Evolutionary conservation across 2,113 vertebrate species (phyloP), one percentile per base, ranked within the genome.

Genomic region (Antigone vipio): DNA sequence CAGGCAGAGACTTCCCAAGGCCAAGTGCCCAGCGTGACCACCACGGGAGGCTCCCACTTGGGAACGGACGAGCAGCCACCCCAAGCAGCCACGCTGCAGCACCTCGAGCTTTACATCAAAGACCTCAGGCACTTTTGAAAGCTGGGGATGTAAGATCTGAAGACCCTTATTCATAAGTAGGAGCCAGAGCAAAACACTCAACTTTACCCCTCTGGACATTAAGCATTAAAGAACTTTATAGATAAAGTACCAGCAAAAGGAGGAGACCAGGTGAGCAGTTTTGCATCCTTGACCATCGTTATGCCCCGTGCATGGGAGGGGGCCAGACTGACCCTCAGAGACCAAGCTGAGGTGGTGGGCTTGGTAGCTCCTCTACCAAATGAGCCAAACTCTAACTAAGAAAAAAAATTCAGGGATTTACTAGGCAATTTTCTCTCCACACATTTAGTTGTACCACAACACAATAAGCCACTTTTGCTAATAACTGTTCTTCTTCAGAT

Each of bases 281-380:
- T 73, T 73, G 42, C 53, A 60, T 19, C 32, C 35, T 68, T 73
- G 68, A 13, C 32, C 45, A 77, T 34, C 44, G 8, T 72, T 15
- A 3, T 5, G 26, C 16, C 49, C 34, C 3, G 0, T 1, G 24
- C 32, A 22, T 4, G 15, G 92, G 22, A 63, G 19, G 15, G 15
- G 22, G 9, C 44, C 58, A 52, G 8, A 17, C 34, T 47, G 44
- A 66, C 32, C 78, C 77, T 52, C 76, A 63, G 45, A 66, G 55
- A 53, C 12, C 34, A 66, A 12, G 8, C 26, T 15, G 67, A 62
- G 27, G 4, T 9, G 29, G 29, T 38, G 49, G 67, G 30, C 30
- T 68, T 16, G 10, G 62, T 0, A 83, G 27, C 26, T 86, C 38
- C 62, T 66, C 86, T 38, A 60, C 18, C 67, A 68, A 75, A 79